Evolutionary conservation across 2,113 vertebrate species (phyloP), one percentile per base, ranked within the genome.

Genomic region (Zingel zingel): DNA sequence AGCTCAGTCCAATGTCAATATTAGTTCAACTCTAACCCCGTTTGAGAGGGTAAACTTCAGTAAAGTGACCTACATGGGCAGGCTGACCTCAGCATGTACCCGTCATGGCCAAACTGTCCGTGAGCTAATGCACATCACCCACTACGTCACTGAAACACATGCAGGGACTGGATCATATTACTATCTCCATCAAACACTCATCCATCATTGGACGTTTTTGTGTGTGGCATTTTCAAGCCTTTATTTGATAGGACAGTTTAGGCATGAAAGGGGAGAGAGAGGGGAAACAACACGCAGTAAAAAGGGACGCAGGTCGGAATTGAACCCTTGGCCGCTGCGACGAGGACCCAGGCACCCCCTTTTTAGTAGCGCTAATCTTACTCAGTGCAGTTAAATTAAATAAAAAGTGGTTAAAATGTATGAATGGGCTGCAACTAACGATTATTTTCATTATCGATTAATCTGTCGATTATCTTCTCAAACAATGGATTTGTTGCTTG

Each of bases 1-100:
- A 83, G 71, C 73, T 63, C 48, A 27, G 76, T 77, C 86, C 21
- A 85, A 62, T 15, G 89, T 92, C 82, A 94, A 95, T 92, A 93
- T 94, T 95, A 84, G 88, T 82, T 90, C 25, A 88, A 83, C 82
- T 77, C 74, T 76, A 74, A 91, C 87, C 77, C 30, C 51, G 72
- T 86, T 83, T 74, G 71, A 89, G 54, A 64, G 78, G 79, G 65
- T 79, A 69, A 92, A 89, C 88, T 93, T 27, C 74, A 77, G 76
- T 72, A 86, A 81, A 79, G 63, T 77, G 80, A 86, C 85, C 81
- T 58, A 78, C 83, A 83, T 48, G 81, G 64, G 68, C 71, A 16
- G 57, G 36, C 61, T 79, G 84, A 93, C 87, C 88, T 84, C 70
- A 43, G 39, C 58, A 56, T 76, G 53, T 16, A 47, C 48, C 71